Conservation (phyloP, 2,888 invertebrate genomes). For the Phlogophora meticulosa region DNA sequence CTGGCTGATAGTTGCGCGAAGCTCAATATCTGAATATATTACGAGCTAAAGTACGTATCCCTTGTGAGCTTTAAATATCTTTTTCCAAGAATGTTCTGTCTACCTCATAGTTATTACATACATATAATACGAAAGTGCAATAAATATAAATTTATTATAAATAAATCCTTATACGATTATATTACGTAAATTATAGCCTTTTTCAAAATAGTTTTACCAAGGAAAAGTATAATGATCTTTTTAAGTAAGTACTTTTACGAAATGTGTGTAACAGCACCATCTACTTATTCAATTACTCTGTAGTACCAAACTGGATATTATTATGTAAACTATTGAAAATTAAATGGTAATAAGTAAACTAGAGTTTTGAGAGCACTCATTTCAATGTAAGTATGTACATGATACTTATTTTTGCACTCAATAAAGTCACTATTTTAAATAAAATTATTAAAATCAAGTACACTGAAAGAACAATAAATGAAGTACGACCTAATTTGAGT, state of each 20-base stretch:
- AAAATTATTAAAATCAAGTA: constrained; percentile 84
- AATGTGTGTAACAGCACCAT: constrained; percentile 56
- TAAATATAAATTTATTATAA: constrained; percentile 49
- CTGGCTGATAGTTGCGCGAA: not conserved
- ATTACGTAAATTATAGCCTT: constrained; percentile 48
- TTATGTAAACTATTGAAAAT: constrained; percentile 62
- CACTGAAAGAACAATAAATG: constrained; percentile 88
- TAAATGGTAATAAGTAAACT: constrained; percentile 69
- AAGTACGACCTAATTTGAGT: constrained; percentile 75
- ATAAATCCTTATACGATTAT: constrained; percentile 41
- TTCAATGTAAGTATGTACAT: constrained; percentile 81
- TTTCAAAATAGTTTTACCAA: constrained; percentile 46
- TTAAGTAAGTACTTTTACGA: constrained; percentile 60
- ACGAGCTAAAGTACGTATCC: not conserved
- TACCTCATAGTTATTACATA: constrained; percentile 56
- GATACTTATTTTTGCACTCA: constrained; percentile 88
- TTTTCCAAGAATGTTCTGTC: not conserved
- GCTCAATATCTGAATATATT: constrained; percentile 23
- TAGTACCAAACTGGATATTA: constrained; percentile 66
- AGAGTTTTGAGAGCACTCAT: constrained; percentile 85
- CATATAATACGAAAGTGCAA: constrained; percentile 41
- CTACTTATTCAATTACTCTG: constrained; percentile 63
- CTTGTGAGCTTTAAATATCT: not conserved
- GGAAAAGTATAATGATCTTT: constrained; percentile 47
- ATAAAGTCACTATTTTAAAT: constrained; percentile 89